Conservation (phyloP, 2,113 vertebrate genomes). For the Casuarius casuarius region DNA sequence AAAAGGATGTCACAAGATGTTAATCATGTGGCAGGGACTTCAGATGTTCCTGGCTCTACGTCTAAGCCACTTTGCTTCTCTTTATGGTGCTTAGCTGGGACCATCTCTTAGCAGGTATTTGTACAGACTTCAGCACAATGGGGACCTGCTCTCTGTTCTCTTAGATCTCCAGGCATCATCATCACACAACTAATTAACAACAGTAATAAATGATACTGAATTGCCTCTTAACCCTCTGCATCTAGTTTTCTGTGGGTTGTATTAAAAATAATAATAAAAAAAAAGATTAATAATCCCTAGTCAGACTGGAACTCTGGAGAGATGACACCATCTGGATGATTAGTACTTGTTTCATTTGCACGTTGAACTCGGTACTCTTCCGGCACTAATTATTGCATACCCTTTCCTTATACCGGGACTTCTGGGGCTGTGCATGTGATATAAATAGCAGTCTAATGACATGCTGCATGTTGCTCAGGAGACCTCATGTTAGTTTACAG, state of each 20-base stretch:
- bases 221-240: slow-evolving; percentile 29
- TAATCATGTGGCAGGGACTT: neutral
- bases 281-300: slow-evolving; percentile 54
- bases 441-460: slow-evolving; percentile 76
- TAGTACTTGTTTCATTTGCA: slow-evolving; percentile 70
- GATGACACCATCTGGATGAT: slow-evolving; percentile 71
- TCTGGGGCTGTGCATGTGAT: slow-evolving; percentile 58
- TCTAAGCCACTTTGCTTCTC: neutral
- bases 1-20: neutral
- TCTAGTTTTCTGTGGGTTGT: slow-evolving; percentile 43
- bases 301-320: slow-evolving; percentile 35
- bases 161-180: neutral
- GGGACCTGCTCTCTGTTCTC: neutral
- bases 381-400: slow-evolving; percentile 71
- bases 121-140: neutral
- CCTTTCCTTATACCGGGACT: slow-evolving; percentile 67
- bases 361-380: slow-evolving; percentile 63
- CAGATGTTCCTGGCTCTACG: neutral
- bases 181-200: slow-evolving; percentile 39
- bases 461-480: slow-evolving; percentile 64
- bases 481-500: slow-evolving; percentile 63
- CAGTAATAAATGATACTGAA: slow-evolving; percentile 28
- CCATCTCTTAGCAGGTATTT: neutral
- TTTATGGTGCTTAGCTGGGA: neutral
- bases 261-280: neutral